These are phyloP conservation scores for Myzus persicae DNA, from an alignment of 1,140 invertebrate species.

Conservation along the genomic window DNA sequence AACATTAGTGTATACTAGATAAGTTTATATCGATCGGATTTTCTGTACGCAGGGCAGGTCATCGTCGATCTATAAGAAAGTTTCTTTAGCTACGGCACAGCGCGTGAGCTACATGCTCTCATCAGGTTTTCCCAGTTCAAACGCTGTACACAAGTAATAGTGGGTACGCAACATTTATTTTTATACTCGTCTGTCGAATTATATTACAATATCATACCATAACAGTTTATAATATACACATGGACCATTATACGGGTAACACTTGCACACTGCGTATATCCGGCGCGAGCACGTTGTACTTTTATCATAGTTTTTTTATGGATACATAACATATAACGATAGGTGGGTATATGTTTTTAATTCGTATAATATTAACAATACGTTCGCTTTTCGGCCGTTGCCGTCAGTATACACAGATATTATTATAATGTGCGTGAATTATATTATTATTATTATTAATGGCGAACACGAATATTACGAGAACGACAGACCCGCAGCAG, in stretches of 20 bases:
- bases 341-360: neutral
- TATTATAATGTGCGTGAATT: neutral
- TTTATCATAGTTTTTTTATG: neutral
- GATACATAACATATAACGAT: neutral
- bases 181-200: too few relatives aligned
- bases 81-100: too few relatives aligned
- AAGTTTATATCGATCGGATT: too few relatives aligned
- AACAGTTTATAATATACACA: neutral
- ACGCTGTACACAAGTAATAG: too few relatives aligned
- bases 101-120: too few relatives aligned
- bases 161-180: too few relatives aligned
- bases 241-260: neutral
- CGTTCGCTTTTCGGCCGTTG: constrained; percentile 9
- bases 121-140: too few relatives aligned
- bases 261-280: neutral
- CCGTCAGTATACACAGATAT: neutral
- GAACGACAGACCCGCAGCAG: neutral
- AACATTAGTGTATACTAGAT: too few relatives aligned
- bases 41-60: too few relatives aligned
- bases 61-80: too few relatives aligned
- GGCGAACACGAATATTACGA: neutral
- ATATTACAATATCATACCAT: neutral
- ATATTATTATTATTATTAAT: neutral
- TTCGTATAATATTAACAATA: neutral
- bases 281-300: too few relatives aligned